These are phyloP conservation scores for Cryptophagus acutangulus DNA, from an alignment of 2,888 invertebrate genomes.

Conservation along the genomic window DNA sequence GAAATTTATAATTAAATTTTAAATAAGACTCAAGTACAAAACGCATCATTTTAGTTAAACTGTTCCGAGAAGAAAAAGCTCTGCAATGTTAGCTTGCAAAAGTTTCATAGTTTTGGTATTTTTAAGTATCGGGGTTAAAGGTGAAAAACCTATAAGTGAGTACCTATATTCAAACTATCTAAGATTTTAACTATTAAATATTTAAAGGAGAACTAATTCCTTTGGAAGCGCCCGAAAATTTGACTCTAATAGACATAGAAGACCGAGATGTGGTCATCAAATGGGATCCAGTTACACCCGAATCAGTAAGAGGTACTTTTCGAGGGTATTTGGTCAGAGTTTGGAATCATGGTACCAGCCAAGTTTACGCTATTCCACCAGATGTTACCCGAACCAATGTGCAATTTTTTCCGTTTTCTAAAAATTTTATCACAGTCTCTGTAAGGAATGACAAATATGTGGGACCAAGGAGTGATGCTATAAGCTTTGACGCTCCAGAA, in stretches of 20 bases:
- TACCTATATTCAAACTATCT: too few relatives aligned
- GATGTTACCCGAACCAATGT: constrained; percentile 33
- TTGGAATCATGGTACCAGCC: constrained; percentile 37
- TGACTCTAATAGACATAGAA: constrained; percentile 33
- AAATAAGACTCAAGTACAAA: too few relatives aligned
- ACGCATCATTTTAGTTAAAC: too few relatives aligned
- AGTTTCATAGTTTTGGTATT: constrained; percentile 3
- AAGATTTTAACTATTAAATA: too few relatives aligned
- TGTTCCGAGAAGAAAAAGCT: too few relatives aligned
- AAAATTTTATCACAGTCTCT: constrained; percentile 38
- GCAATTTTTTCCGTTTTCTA: constrained; percentile 39
- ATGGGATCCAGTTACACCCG: constrained; percentile 34
- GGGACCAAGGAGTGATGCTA: constrained; percentile 37
- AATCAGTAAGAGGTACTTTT: constrained; percentile 36
- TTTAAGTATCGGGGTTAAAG: constrained; percentile 10
- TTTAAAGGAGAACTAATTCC: constrained; percentile 37
- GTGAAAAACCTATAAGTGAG: constrained; percentile 3
- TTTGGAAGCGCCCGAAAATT: constrained; percentile 33
- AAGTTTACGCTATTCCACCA: constrained; percentile 37
- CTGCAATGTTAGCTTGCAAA: constrained; percentile 18
- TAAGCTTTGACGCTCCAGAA: constrained; percentile 40
- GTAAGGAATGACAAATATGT: constrained; percentile 39
- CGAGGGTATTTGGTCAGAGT: constrained; percentile 37
- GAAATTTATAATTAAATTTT: too few relatives aligned
- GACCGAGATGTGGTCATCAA: constrained; percentile 33